A percentile compares a stretch with the other conserved stretches of the same genome.
phyloP scores from a whole-genome alignment of 2,797 vertebrate species.

The Peromyscus melanophrys region DNA sequence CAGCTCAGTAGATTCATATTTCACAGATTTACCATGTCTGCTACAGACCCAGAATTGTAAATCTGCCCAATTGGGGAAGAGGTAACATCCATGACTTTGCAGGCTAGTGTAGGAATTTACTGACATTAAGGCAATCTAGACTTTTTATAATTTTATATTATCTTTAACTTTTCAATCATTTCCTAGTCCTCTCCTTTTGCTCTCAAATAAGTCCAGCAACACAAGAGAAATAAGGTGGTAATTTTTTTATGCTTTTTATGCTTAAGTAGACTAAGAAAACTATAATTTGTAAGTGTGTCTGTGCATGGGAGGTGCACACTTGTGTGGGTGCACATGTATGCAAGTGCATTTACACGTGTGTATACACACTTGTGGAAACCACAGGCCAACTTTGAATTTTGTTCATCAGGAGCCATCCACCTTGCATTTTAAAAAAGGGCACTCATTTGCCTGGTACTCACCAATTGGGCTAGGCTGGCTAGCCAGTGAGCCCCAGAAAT shows the following conservation, averaged over 20 bases:
- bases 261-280: conserved; percentile 40
- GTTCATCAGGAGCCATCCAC: not conserved
- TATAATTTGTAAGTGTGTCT: not conserved
- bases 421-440: not conserved
- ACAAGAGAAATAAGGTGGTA: not conserved
- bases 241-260: not conserved
- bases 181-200: conserved; percentile 43
- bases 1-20: conserved; percentile 46
- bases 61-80: not conserved
- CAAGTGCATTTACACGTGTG: not conserved
- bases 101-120: not conserved
- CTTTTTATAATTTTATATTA: conserved; percentile 35
- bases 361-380: not conserved
- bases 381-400: not conserved
- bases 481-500: not conserved
- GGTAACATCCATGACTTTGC: conserved; percentile 33
- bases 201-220: not conserved
- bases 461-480: not conserved
- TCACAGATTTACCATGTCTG: conserved; percentile 45
- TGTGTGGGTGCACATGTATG: not conserved
- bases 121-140: conserved; percentile 55
- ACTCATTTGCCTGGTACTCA: not conserved
- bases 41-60: not conserved
- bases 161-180: conserved; percentile 63
- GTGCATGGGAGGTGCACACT: not conserved